Evolutionary conservation across 2,113 vertebrate genomes (phyloP).

Genomic region (Nannospalax galili): DNA sequence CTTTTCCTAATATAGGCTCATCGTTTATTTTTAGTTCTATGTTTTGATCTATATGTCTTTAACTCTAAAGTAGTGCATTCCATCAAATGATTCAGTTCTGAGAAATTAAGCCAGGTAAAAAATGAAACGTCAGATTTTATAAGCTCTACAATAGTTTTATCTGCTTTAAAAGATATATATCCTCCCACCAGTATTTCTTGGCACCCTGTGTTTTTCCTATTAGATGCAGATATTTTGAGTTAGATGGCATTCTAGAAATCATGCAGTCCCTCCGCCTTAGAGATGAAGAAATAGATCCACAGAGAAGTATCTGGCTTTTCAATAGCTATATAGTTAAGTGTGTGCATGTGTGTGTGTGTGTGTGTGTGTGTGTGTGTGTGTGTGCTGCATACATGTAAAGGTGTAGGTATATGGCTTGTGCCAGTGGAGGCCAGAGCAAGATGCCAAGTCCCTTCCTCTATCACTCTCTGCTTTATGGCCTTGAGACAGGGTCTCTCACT

Average conservation of each 20-base stretch:
- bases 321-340: slow-evolving; percentile 32
- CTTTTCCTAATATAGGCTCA: slow-evolving; percentile 42
- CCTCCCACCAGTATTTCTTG: slow-evolving; percentile 22
- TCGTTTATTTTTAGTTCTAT: slow-evolving; percentile 74
- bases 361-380: neutral
- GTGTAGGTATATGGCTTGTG: too few species aligned
- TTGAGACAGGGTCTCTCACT: neutral
- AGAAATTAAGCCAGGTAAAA: slow-evolving; percentile 60
- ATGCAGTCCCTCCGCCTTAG: neutral
- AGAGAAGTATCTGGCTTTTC: slow-evolving; percentile 15
- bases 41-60: slow-evolving; percentile 69
- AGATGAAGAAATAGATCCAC: neutral
- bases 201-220: neutral
- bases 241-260: slow-evolving; percentile 17
- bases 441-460: neutral
- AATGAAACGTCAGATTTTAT: slow-evolving; percentile 35
- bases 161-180: slow-evolving; percentile 49
- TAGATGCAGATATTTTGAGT: slow-evolving; percentile 34
- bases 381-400: too few species aligned
- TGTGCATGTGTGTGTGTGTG: neutral
- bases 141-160: slow-evolving; percentile 20
- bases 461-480: neutral
- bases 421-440: neutral
- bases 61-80: slow-evolving; percentile 50
- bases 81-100: slow-evolving; percentile 62